These are phyloP conservation scores for Torymus tubicola DNA, from an alignment of 2,888 invertebrate genomes.

Conservation along the genomic window DNA sequence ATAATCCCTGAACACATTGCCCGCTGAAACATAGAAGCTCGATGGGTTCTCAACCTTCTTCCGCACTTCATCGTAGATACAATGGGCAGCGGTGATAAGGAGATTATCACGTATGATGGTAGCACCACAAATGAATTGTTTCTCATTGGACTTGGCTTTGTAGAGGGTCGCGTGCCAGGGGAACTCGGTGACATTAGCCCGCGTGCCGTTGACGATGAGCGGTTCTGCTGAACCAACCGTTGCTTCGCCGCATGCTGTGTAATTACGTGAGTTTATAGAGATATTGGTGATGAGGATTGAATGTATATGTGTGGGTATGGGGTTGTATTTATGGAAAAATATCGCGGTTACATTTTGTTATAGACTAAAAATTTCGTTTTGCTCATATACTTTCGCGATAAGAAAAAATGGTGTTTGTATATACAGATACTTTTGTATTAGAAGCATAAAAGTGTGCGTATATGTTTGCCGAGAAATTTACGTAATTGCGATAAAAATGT, in stretches of 20 bases:
- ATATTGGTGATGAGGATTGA: too few species aligned
- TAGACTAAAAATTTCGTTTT: too few species aligned
- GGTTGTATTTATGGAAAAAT: too few species aligned
- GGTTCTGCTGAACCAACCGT: slow-evolving; percentile 59
- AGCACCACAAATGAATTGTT: slow-evolving; percentile 73
- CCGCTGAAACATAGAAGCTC: slow-evolving; percentile 67
- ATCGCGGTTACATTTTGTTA: too few species aligned
- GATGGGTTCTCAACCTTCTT: slow-evolving; percentile 60
- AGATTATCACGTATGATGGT: slow-evolving; percentile 71
- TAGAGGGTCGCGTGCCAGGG: slow-evolving; percentile 75
- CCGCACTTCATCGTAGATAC: slow-evolving; percentile 69
- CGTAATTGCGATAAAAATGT: too few species aligned
- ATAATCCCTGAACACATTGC: slow-evolving; percentile 72
- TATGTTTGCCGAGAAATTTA: too few species aligned
- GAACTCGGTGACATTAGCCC: slow-evolving; percentile 69
- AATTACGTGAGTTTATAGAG: too few species aligned
- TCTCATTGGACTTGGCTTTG: slow-evolving; percentile 57
- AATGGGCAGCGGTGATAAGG: slow-evolving; percentile 76
- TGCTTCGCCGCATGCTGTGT: slow-evolving; percentile 71
- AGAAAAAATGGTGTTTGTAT: too few species aligned
- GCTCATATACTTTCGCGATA: too few species aligned
- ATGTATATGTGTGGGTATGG: background rate
- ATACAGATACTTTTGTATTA: too few species aligned
- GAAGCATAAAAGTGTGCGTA: too few species aligned
- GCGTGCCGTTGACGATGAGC: slow-evolving; percentile 67